A percentile compares a stretch with the other conserved stretches of the same genome.
Conservation (phyloP, 2,113 vertebrate genomes). For the Alligator sinensis region DNA sequence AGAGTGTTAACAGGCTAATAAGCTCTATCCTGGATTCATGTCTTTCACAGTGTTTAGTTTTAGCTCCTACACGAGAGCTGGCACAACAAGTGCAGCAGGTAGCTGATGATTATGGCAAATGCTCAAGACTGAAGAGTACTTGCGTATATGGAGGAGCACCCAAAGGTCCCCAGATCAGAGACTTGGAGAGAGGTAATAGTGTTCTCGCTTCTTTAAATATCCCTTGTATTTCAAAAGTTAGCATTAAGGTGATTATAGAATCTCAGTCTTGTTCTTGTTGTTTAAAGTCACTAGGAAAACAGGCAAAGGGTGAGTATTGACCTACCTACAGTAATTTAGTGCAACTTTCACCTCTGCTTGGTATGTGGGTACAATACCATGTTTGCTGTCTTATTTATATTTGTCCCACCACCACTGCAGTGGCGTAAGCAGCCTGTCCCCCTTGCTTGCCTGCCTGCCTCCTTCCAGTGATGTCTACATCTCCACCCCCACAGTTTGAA, state of each 20-base stretch:
- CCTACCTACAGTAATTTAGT: not conserved
- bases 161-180: constrained; percentile 97
- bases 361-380: not conserved
- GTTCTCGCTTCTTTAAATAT: not conserved
- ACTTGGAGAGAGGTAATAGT: constrained; percentile 92
- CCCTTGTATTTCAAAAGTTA: not conserved
- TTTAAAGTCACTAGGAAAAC: not conserved
- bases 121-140: constrained; percentile 97
- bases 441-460: too few relatives aligned
- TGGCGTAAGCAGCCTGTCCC: too few relatives aligned
- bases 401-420: too few relatives aligned
- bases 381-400: not conserved
- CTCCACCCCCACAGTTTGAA: too few relatives aligned
- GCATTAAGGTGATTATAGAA: not conserved
- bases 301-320: rapidly evolving
- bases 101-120: constrained; percentile 93
- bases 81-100: constrained; percentile 99
- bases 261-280: not conserved
- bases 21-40: constrained; percentile 4
- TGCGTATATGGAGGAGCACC: constrained; percentile 98
- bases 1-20: not conserved
- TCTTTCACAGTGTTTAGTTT: constrained; percentile 89
- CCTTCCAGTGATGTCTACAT: too few relatives aligned
- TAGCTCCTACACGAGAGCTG: constrained; percentile 96
- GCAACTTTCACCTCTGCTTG: not conserved